Base-by-base conservation (phyloP, 2,888 invertebrate genomes). In the Heliconius aoede region DNA sequence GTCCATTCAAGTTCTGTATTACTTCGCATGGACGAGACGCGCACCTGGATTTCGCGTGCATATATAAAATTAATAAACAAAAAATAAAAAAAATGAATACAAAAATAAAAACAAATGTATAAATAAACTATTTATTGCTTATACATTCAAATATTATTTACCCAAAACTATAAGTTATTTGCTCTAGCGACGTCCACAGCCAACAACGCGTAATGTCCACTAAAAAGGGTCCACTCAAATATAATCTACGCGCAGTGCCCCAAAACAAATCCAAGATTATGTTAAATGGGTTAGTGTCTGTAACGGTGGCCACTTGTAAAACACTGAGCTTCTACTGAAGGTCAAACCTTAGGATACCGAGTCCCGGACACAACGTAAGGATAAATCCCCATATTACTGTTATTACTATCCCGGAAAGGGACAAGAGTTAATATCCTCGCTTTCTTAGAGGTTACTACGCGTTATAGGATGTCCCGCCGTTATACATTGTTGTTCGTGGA, bases 281-380 rank as follows among this genome's bases (percentile, higher is more conserved):
- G 90, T 86, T 87, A 88, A 89, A 89, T 85, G 86, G 86, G 82
- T 85, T 84, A 85, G 85, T 87, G 84, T 83, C 82, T 82, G 84
- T 82, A 81, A 82, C 80, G 78, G 86, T 86, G 85, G 82, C 82
- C 89, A 88, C 89, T 89, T 90, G 89, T 86, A 88, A 87, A 87
- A 87, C 86, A 86, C 86, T 83, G 72, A 72, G 87, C 84, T 81
- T 30, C 21, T 4, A 9, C 36, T 3, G 24, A 36, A 65, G 85
- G 80, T 77, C 76, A 69, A 76, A 36, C 79, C 79, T 73, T 80
- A 79, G 75, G 83, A 85, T 84, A 80, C 86, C 86, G 85, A 79
- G 79, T 80, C 85, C 87, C 87, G 87, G 85, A 84, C 88, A 88
- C 86, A 89, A 85, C 85, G 89, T 86, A 86, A 86, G 84, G 87